Conservation (phyloP, 2,797 vertebrate genomes). For the Menidia menidia region DNA sequence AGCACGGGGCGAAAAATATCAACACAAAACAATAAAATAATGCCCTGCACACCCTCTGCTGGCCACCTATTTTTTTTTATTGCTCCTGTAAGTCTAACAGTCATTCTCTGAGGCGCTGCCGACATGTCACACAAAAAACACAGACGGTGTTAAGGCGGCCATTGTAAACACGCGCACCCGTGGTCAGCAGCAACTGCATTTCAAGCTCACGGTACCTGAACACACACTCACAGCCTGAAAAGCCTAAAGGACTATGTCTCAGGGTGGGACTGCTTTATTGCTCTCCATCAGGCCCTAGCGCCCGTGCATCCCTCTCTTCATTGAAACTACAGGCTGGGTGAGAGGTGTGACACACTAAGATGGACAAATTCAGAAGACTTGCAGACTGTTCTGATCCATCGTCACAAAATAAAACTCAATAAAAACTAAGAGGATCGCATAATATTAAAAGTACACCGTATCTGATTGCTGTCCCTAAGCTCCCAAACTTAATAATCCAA, state of each 20-base stretch:
- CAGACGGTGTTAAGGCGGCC: too few species aligned
- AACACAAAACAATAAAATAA: too few species aligned
- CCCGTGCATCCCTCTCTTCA: constrained; percentile 66
- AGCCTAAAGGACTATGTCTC: constrained; percentile 63
- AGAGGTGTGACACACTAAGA: constrained; percentile 20
- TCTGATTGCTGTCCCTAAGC: constrained; percentile 39
- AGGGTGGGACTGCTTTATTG: constrained; percentile 63
- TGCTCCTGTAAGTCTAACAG: too few species aligned
- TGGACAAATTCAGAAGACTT: constrained; percentile 33
- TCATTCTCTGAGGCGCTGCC: too few species aligned
- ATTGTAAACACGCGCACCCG: too few species aligned
- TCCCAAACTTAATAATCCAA: constrained; percentile 59
- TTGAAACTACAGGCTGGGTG: constrained; percentile 63
- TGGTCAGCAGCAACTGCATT: too few species aligned
- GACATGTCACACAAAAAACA: too few species aligned
- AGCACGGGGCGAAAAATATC: too few species aligned
- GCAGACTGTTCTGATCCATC: constrained; percentile 43
- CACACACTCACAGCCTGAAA: constrained; percentile 57
- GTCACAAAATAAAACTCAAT: constrained; percentile 53
- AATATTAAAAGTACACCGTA: constrained; percentile 42
- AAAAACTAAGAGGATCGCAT: constrained; percentile 28
- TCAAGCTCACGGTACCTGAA: neutral
- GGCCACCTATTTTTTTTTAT: too few species aligned
- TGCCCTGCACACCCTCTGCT: too few species aligned
- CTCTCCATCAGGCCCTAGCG: constrained; percentile 22